Evolutionary conservation across 2,113 vertebrate genomes (phyloP).

Genomic region (Leiothrix lutea): DNA sequence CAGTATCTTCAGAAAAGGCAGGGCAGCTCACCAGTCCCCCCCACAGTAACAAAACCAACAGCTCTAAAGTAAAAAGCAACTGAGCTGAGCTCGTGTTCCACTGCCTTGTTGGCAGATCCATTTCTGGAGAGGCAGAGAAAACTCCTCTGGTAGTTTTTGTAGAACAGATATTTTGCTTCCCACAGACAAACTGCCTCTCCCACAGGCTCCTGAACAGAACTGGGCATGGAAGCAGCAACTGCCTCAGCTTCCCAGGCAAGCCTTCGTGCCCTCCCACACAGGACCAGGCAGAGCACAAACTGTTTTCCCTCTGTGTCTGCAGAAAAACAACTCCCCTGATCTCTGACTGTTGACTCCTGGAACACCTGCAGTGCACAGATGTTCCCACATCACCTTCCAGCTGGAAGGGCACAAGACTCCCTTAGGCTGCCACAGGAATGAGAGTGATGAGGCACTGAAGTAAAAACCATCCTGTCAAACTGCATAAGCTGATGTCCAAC

Average conservation of each 20-base stretch:
- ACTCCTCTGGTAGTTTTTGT: neutral
- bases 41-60: neutral
- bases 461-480: neutral
- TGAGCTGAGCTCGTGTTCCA: neutral
- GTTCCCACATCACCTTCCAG: neutral
- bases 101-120: neutral
- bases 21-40: neutral
- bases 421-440: neutral
- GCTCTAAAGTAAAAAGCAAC: neutral
- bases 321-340: neutral
- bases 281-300: neutral
- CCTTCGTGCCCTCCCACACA: neutral
- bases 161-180: neutral
- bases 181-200: neutral
- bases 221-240: neutral
- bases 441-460: neutral
- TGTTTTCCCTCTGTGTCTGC: neutral
- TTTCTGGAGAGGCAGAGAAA: neutral
- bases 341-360: neutral
- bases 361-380: neutral
- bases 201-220: neutral
- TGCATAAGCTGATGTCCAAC: neutral
- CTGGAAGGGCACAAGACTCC: neutral
- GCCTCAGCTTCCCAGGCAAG: neutral
- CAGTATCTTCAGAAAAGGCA: neutral